These are phyloP conservation scores for Anagrus nilaparvatae DNA, from an alignment of 1,140 invertebrate species.

Conservation along the genomic window DNA sequence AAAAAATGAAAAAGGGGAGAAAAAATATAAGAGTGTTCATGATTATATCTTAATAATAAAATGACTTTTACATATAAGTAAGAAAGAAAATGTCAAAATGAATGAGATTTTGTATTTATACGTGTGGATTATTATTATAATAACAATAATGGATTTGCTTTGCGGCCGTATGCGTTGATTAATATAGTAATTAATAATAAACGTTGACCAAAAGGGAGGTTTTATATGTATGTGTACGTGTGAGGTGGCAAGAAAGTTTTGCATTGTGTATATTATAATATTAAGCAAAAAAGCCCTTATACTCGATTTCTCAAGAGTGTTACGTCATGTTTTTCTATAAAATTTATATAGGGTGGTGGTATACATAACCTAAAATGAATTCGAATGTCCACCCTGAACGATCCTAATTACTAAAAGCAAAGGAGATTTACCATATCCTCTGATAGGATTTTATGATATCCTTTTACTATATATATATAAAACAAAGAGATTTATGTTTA, in stretches of 20 bases:
- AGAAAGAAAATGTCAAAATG: slow-evolving; percentile 4
- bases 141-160: slow-evolving; percentile 40
- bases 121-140: too few relatives aligned
- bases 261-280: too few relatives aligned
- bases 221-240: slow-evolving; percentile 2
- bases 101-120: slow-evolving; percentile 29
- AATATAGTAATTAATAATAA: slow-evolving; percentile 45
- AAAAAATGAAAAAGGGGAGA: slow-evolving; percentile 1
- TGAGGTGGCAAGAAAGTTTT: too few relatives aligned
- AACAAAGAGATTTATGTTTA: slow-evolving; percentile 4
- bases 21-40: not conserved
- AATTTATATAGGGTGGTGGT: slow-evolving; percentile 8
- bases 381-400: slow-evolving; percentile 28
- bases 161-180: slow-evolving; percentile 32
- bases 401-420: slow-evolving; percentile 30
- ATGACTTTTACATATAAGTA: not conserved
- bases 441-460: slow-evolving; percentile 31
- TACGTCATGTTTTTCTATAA: slow-evolving; percentile 34
- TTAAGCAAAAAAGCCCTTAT: slow-evolving; percentile 15
- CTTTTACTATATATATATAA: slow-evolving; percentile 12
- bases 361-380: slow-evolving; percentile 20
- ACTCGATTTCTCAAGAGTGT: slow-evolving; percentile 32
- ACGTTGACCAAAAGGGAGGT: slow-evolving; percentile 24
- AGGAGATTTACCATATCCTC: slow-evolving; percentile 20
- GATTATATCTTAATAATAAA: not conserved